A percentile compares a stretch with the other conserved stretches of the same genome.
These are phyloP conservation scores for Pseudochromis fuscus DNA, from an alignment of 2,797 vertebrate species.

Conservation along the genomic window DNA sequence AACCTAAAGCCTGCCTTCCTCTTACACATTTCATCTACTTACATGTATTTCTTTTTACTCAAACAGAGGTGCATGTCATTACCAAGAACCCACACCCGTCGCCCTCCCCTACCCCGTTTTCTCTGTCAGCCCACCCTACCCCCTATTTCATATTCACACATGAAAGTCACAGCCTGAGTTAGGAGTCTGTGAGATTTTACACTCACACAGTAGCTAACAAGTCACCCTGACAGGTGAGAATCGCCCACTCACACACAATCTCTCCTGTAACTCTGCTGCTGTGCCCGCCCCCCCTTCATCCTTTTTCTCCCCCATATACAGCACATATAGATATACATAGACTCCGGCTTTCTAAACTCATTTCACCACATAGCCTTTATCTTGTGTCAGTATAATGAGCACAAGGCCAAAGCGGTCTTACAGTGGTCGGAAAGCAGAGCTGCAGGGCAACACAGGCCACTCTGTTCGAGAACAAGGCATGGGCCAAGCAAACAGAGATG, in stretches of 20 bases:
- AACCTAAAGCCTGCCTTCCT: slow-evolving; percentile 17
- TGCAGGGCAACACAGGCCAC: slow-evolving; percentile 76
- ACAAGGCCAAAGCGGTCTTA: slow-evolving; percentile 56
- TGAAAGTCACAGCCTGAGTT: slow-evolving; percentile 80
- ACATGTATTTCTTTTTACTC: slow-evolving; percentile 46
- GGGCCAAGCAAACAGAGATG: slow-evolving; percentile 82
- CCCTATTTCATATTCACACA: slow-evolving; percentile 77
- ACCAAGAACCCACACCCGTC: slow-evolving; percentile 30
- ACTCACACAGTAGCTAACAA: slow-evolving; percentile 80
- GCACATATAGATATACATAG: slow-evolving; percentile 43
- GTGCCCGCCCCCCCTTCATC: neutral
- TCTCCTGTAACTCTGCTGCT: slow-evolving; percentile 52
- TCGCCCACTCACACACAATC: slow-evolving; percentile 70
- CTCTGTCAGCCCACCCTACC: slow-evolving; percentile 40
- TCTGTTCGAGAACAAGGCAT: slow-evolving; percentile 75
- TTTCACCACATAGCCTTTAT: slow-evolving; percentile 53
- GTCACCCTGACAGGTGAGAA: slow-evolving; percentile 81
- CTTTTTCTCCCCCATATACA: slow-evolving; percentile 31
- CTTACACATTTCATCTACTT: slow-evolving; percentile 46
- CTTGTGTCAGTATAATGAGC: slow-evolving; percentile 69
- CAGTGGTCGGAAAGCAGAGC: slow-evolving; percentile 61
- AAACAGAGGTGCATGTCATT: slow-evolving; percentile 59
- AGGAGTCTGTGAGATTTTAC: slow-evolving; percentile 81
- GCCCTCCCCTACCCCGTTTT: slow-evolving; percentile 37
- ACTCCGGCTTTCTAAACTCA: slow-evolving; percentile 37